phyloP scores from a whole-genome alignment of 30 jellyfish, hydroid and myxozoan genomes.

The Euphysa ruthae region DNA sequence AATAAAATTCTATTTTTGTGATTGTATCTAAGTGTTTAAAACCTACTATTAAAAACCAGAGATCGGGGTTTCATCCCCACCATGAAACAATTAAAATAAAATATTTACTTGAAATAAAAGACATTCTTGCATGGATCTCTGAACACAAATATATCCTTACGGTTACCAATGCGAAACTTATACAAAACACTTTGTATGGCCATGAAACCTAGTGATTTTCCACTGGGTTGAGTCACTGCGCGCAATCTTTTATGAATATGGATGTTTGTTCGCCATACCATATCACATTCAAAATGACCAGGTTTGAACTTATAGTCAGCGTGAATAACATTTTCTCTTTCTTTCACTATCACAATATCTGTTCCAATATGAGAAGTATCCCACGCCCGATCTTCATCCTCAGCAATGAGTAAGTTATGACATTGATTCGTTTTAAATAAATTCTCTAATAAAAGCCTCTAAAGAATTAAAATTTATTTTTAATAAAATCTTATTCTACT shows the following conservation, averaged over 20 bases:
- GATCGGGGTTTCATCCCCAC: no score
- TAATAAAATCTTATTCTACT: no score
- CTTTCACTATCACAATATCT: constrained; percentile 49
- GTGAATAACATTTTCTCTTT: constrained; percentile 56
- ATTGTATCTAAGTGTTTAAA: no score
- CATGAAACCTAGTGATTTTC: constrained; percentile 57
- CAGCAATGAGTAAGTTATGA: constrained; percentile 79
- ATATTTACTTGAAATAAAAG: constrained; percentile 8
- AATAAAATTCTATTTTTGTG: no score
- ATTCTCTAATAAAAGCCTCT: constrained; percentile 80
- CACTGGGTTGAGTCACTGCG: constrained; percentile 49
- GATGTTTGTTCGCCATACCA: constrained; percentile 72
- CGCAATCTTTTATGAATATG: constrained; percentile 77
- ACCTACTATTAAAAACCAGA: no score
- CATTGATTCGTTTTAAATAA: constrained; percentile 61
- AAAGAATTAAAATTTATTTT: no score
- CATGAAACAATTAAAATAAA: no score
- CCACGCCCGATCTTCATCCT: constrained; percentile 87
- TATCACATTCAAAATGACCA: constrained; percentile 78
- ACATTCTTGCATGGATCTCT: constrained; percentile 39
- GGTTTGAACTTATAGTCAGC: constrained; percentile 81
- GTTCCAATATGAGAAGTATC: constrained; percentile 7
- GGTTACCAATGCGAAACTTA: constrained; percentile 61
- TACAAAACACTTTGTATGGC: constrained; percentile 70
- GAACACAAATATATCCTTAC: constrained; percentile 73